Evolutionary conservation across 2,797 vertebrate genomes (phyloP).

Genomic region (Anguilla megastoma): DNA sequence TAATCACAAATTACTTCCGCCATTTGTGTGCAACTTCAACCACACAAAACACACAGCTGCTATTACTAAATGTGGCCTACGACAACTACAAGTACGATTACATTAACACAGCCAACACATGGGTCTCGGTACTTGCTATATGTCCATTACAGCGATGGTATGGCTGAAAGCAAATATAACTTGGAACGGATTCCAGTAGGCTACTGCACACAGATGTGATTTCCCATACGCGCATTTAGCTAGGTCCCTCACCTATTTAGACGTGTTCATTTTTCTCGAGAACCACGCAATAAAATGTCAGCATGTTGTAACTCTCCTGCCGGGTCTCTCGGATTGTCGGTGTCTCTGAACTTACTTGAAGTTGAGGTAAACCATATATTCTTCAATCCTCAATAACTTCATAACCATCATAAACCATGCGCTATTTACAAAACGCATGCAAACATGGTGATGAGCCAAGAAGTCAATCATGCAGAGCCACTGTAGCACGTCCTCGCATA

Average conservation of each 20-base stretch:
- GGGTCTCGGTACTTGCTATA: constrained; percentile 22
- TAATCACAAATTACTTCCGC: neutral
- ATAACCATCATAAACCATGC: neutral
- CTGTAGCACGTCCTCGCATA: neutral
- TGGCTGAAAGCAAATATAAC: constrained; percentile 33
- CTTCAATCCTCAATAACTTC: neutral
- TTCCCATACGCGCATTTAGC: constrained; percentile 49
- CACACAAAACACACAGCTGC: neutral
- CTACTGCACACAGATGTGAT: constrained; percentile 61
- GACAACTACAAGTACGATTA: neutral
- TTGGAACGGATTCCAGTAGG: constrained; percentile 44
- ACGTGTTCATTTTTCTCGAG: constrained; percentile 42
- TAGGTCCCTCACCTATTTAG: constrained; percentile 51
- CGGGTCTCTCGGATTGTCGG: neutral
- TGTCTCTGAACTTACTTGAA: neutral
- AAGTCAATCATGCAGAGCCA: neutral
- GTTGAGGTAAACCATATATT: neutral
- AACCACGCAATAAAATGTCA: constrained; percentile 42
- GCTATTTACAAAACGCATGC: neutral
- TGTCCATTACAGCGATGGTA: constrained; percentile 31
- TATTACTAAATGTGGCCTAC: neutral
- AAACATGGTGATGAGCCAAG: neutral
- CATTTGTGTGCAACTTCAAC: neutral
- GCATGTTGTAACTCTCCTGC: neutral
- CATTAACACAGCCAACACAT: neutral